Percentiles rank a stretch among this genome's conserved stretches.
Evolutionary conservation across 2,797 vertebrate species (phyloP).

Genomic region (Hipposideros larvatus): DNA sequence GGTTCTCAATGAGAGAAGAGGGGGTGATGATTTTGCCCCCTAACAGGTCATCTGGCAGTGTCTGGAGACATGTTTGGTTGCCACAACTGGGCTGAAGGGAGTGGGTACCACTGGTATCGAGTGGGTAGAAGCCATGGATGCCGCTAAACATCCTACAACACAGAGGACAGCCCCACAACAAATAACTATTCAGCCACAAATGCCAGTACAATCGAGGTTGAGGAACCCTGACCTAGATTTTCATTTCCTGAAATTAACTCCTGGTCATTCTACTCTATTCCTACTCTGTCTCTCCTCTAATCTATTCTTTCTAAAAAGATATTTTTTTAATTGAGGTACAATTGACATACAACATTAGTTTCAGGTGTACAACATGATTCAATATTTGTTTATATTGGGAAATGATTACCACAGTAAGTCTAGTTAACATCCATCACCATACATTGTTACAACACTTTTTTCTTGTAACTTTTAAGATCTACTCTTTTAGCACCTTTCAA

Average conservation of each 20-base stretch:
- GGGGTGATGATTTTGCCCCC: not conserved
- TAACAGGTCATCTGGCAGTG: not conserved
- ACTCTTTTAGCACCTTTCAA: not conserved
- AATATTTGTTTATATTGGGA: not conserved
- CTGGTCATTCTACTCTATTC: not conserved
- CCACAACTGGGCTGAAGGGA: not conserved
- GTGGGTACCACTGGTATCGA: not conserved
- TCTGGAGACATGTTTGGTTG: not conserved
- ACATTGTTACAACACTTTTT: not conserved
- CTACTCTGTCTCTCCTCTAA: not conserved
- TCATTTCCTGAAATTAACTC: not conserved
- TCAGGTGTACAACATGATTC: not conserved
- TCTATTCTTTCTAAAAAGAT: not conserved
- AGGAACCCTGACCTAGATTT: not conserved
- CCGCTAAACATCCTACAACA: not conserved
- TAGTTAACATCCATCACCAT: not conserved
- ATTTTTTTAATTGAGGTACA: not conserved
- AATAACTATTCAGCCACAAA: not conserved
- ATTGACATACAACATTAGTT: not conserved
- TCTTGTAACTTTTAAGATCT: not conserved
- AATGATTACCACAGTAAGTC: not conserved
- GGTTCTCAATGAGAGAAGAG: not conserved
- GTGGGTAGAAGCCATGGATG: not conserved
- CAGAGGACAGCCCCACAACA: not conserved
- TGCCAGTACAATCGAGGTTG: accelerated